Conservation (phyloP, 2,113 vertebrate species). For the Erythrolamprus reginae region DNA sequence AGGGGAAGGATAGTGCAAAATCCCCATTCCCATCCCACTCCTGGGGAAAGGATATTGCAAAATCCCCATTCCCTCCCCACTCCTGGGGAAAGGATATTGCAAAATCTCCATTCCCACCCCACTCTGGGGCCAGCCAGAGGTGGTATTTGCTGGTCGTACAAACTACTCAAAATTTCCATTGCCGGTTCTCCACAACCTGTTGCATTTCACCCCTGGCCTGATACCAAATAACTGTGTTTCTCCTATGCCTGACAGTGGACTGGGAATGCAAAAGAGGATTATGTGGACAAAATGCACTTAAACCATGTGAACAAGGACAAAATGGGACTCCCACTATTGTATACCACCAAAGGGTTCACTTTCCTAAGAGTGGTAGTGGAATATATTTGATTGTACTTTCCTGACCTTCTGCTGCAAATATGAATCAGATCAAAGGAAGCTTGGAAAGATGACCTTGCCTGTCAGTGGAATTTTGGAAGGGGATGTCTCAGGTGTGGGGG, state of each 20-base stretch:
- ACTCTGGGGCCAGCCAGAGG: too few relatives aligned
- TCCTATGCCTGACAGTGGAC: not conserved
- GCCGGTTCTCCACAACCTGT: too few relatives aligned
- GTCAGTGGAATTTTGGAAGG: not conserved
- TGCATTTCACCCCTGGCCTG: too few relatives aligned
- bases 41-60: too few relatives aligned
- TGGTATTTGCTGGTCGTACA: too few relatives aligned
- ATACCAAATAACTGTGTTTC: not conserved
- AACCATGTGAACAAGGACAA: not conserved
- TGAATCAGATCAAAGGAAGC: not conserved
- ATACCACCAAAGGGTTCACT: not conserved
- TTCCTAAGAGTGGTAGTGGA: not conserved
- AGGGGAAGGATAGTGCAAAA: too few relatives aligned
- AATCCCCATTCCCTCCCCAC: too few relatives aligned
- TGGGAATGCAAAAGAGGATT: not conserved
- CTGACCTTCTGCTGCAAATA: not conserved
- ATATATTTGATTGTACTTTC: not conserved
- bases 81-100: too few relatives aligned
- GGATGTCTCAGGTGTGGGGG: not conserved
- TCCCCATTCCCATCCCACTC: too few relatives aligned
- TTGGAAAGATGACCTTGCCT: not conserved
- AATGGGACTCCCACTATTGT: not conserved
- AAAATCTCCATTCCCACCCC: too few relatives aligned
- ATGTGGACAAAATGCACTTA: not conserved
- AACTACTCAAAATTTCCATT: too few relatives aligned